phyloP scores from a whole-genome alignment of 1,140 invertebrate genomes.

The Lepidurus arcticus region DNA sequence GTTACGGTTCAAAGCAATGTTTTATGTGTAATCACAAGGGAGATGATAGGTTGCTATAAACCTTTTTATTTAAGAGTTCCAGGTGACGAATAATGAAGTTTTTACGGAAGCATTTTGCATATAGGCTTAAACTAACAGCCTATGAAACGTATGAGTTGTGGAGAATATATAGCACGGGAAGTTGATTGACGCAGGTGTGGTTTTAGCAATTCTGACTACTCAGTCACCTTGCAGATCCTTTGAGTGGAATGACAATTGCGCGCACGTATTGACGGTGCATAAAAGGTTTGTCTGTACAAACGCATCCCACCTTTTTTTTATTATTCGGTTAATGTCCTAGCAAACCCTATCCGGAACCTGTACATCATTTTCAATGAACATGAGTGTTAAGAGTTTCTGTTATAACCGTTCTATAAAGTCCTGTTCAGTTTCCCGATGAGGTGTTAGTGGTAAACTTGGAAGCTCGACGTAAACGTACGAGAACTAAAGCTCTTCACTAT shows the following conservation, averaged over 20 bases:
- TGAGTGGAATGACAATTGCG: neutral
- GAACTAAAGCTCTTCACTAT: neutral
- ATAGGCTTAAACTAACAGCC: no score
- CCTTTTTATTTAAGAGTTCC: no score
- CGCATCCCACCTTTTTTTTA: neutral
- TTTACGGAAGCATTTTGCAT: no score
- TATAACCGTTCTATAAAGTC: neutral
- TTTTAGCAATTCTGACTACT: neutral
- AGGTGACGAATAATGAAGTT: no score
- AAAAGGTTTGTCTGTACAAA: no score
- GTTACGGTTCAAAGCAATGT: no score
- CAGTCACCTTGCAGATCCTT: neutral
- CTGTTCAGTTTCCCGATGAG: neutral
- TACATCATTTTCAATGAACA: neutral
- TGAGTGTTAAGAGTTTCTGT: neutral
- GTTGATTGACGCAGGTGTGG: neutral
- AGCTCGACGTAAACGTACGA: neutral
- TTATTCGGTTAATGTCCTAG: neutral
- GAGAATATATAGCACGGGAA: neutral
- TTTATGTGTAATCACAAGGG: no score
- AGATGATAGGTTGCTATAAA: no score
- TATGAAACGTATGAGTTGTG: neutral
- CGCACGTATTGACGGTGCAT: no score
- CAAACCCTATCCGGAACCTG: neutral
- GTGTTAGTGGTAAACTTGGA: neutral